phyloP scores from a whole-genome alignment of 2,113 vertebrate genomes.

The Rhynchomys soricoides region DNA sequence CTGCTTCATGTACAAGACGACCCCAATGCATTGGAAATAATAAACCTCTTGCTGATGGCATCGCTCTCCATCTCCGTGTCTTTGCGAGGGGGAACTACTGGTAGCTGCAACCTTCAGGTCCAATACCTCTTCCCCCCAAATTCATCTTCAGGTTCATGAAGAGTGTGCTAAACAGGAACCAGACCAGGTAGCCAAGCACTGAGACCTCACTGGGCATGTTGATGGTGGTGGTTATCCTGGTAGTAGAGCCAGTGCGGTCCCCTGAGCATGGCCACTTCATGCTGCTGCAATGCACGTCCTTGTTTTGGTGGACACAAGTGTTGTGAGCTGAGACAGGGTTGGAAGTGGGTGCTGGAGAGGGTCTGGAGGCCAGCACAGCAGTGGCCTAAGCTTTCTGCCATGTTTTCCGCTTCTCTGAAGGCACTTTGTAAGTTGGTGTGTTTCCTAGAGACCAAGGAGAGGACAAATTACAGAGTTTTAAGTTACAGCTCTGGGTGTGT shows the following conservation, averaged over 20 bases:
- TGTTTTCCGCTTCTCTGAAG: not conserved
- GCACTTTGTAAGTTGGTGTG: not conserved
- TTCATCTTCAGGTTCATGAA: conserved; percentile 94
- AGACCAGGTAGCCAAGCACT: conserved; percentile 89
- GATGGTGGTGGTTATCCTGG: conserved; percentile 79
- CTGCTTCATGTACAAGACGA: too few relatives aligned
- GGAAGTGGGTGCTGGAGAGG: not conserved
- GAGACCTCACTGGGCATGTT: conserved; percentile 81
- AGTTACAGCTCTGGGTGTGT: not conserved
- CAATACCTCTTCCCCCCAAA: not conserved
- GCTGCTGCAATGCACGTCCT: not conserved
- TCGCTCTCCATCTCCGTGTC: too few relatives aligned
- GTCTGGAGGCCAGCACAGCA: not conserved
- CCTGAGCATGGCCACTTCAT: not conserved
- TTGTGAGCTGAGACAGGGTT: not conserved
- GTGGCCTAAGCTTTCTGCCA: not conserved
- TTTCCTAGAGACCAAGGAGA: not conserved
- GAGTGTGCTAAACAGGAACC: conserved; percentile 95
- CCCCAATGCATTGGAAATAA: too few relatives aligned
- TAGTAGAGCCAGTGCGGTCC: not conserved
- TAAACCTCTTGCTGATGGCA: too few relatives aligned
- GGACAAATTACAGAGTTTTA: not conserved
- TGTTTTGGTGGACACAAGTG: fast-evolving
- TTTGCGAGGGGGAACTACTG: too few relatives aligned
- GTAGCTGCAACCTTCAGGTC: too few relatives aligned